A percentile compares a stretch with the other conserved stretches of the same genome.
Evolutionary conservation across 2,888 invertebrate species (phyloP).

Genomic region (Lithosia quadra): DNA sequence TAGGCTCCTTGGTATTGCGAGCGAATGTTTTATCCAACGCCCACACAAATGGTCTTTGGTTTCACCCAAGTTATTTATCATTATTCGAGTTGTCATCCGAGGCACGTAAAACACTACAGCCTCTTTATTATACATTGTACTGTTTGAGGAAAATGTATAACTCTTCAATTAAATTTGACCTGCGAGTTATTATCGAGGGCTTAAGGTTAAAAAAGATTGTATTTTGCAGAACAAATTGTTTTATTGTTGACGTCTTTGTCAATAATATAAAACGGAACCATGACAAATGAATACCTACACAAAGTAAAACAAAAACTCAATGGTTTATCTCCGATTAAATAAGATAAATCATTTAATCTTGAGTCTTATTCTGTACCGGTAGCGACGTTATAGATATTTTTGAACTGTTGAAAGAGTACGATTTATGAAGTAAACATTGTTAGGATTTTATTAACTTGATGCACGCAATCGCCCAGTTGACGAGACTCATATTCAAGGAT

Average conservation of each 20-base stretch:
- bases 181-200: neutral
- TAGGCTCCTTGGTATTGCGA: neutral
- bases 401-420: too few relatives aligned
- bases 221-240: neutral
- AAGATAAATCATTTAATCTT: too few relatives aligned
- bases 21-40: neutral
- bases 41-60: neutral
- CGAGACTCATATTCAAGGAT: neutral
- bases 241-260: neutral
- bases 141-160: slow-evolving; percentile 4
- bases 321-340: too few relatives aligned
- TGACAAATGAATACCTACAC: too few relatives aligned
- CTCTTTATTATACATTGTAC: neutral
- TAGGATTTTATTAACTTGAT: too few relatives aligned
- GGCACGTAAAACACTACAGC: neutral
- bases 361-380: too few relatives aligned
- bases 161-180: neutral
- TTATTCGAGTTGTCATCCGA: neutral
- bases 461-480: too few relatives aligned
- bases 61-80: neutral
- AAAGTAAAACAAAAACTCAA: too few relatives aligned
- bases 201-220: neutral
- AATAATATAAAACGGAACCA: neutral
- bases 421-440: too few relatives aligned
- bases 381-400: too few relatives aligned